Evolutionary conservation across 2,797 vertebrate genomes (phyloP).

Genomic region (Champsocephalus esox): DNA sequence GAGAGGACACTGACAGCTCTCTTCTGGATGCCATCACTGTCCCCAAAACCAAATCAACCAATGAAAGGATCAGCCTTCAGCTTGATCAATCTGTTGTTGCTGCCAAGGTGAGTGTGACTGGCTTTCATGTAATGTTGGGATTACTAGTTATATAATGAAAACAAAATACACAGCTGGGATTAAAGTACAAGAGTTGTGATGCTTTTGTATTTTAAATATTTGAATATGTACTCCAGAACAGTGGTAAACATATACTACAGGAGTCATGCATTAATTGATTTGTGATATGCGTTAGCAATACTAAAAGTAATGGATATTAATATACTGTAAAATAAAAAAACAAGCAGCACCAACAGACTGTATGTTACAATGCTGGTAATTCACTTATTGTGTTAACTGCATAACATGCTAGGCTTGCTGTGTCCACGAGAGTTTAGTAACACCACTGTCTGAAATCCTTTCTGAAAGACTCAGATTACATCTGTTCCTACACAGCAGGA

Average conservation of each 20-base stretch:
- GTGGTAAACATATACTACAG: neutral
- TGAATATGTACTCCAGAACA: neutral
- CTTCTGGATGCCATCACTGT: neutral
- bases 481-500: slow-evolving; percentile 48
- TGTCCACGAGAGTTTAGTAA: neutral
- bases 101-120: neutral
- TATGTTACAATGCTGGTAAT: neutral
- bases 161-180: neutral
- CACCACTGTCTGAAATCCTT: slow-evolving; percentile 15
- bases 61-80: too few relatives aligned
- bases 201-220: neutral
- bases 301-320: neutral
- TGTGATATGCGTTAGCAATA: neutral
- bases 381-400: neutral
- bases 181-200: neutral
- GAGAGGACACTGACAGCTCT: neutral
- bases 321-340: neutral
- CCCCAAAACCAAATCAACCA: neutral
- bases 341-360: neutral
- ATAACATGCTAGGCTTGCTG: neutral
- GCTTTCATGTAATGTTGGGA: neutral
- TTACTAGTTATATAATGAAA: neutral
- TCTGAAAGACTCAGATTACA: slow-evolving; percentile 25
- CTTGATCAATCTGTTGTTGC: neutral
- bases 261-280: neutral